Evolutionary conservation across 2,797 vertebrate genomes (phyloP), one percentile per base, ranked within the genome.

Genomic region (Ctenosaura bakeri): DNA sequence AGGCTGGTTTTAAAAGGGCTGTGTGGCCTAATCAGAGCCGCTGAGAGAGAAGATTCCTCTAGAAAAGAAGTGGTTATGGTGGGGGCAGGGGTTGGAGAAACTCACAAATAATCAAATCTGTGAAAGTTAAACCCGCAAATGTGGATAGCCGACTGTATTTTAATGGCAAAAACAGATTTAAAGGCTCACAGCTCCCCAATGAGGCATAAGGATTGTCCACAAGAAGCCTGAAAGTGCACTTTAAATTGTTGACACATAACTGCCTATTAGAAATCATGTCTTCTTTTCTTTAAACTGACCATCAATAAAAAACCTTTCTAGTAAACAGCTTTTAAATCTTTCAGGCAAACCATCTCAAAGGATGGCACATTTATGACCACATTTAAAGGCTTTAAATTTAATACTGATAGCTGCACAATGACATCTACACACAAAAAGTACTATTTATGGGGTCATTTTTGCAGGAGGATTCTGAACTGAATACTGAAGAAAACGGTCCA

Each of bases 301-400:
- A 73, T 93, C 6, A 7, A 83, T 88, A 93, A 92, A 88, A 32
- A 88, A 76, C 64, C 29, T 88, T 62, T 12, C 83, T 91, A 74
- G 2, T 89, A 91, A 95, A 92, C 91, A 59, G 69, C 22, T 91
- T 92, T 89, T 90, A 91, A 89, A 92, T 83, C 83, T 92, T 91
- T 89, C 46, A 18, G 54, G 84, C 89, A 95, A 52, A 88, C 78
- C 78, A 14, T 73, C 42, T 89, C 84, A 92, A 95, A 94, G 91
- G 89, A 64, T 42, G 50, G 7, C 59, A 54, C 73, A 93, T 89
- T 94, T 93, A 88, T 87, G 84, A 93, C 20, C 74, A 92, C 50
- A 92, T 85, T 93, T 88, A 85, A 91, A 93, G 87, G 74, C 76
- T 77, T 93, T 88, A 95, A 90, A 93, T 16, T 59, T 93, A 95